Evolutionary conservation across 1,140 invertebrate genomes (phyloP), one percentile per base, ranked within the genome.

Genomic region (Choristoneura fumiferana): DNA sequence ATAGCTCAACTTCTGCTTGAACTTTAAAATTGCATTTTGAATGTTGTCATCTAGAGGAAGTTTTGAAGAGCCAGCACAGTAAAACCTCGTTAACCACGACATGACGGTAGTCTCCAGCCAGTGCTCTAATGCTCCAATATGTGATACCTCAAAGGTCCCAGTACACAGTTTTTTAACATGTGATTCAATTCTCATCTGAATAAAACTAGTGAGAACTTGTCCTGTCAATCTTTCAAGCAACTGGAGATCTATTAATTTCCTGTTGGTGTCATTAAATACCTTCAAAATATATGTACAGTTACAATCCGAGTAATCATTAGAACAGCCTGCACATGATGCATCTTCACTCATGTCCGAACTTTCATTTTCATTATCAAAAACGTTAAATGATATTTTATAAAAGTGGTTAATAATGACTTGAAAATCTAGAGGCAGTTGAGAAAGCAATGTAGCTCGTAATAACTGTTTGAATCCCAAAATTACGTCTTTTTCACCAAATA

Each of bases 51-150:
- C 81, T 34, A 78, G 73, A 45, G 89, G 84, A 39, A 89, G 91
- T 83, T 89, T 91, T 14, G 89, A 92, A 61, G 91, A 92, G 10
- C 91, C 93, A 37, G 89, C 91, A 40, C 91, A 93, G 68, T 96
- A 97, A 57, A 97, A 94, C 71, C 93, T 91, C 36, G 92, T 93
- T 10, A 98, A 75, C 96, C 96, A 98, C 1, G 92, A 93, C 81
- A 97, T 92, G 0, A 97, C 94, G 43, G 95, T 93, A 37, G 92
- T 93, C 36, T 96, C 93, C 0, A 98, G 90, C 96, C 96, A 98
- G 91, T 92, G 92, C 90, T 96, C 94, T 3, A 97, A 84, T 43
- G 91, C 89, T 4, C 84, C 78, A 22, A 97, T 90, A 68, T 96
- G 94, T 0, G 95, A 95, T 9, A 92, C 92, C 89, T 97, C 95